Evolutionary conservation across 2,797 vertebrate species (phyloP).

Genomic region (Brachyrhaphis roseni): DNA sequence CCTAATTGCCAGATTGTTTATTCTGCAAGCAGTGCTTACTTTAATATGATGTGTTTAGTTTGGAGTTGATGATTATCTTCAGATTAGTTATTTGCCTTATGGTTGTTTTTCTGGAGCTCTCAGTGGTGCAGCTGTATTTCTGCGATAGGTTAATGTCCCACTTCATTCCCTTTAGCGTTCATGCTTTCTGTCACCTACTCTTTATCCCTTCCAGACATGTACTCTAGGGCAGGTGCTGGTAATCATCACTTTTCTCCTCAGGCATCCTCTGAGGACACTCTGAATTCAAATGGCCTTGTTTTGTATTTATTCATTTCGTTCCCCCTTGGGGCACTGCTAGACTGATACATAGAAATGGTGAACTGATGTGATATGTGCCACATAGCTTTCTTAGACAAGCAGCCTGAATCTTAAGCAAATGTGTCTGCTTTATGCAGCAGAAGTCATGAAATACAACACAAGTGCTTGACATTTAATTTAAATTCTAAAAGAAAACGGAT

Average conservation of each 20-base stretch:
- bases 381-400: slow-evolving; percentile 41
- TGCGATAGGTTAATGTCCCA: slow-evolving; percentile 40
- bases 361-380: slow-evolving; percentile 45
- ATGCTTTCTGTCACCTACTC: slow-evolving; percentile 42
- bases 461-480: slow-evolving; percentile 32
- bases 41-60: slow-evolving; percentile 31
- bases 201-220: slow-evolving; percentile 30
- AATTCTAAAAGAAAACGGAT: slow-evolving; percentile 29
- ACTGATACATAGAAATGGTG: slow-evolving; percentile 45
- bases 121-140: slow-evolving; percentile 40
- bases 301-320: slow-evolving; percentile 62
- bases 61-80: slow-evolving; percentile 45
- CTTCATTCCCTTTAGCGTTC: slow-evolving; percentile 35
- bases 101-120: slow-evolving; percentile 25
- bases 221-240: slow-evolving; percentile 26
- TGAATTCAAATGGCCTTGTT: slow-evolving; percentile 65
- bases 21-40: slow-evolving; percentile 30
- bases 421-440: slow-evolving; percentile 12
- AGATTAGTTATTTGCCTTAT: slow-evolving; percentile 28
- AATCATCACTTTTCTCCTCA: slow-evolving; percentile 61
- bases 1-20: slow-evolving; percentile 55
- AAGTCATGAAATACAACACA: slow-evolving; percentile 30
- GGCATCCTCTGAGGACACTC: slow-evolving; percentile 48
- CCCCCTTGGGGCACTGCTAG: slow-evolving; percentile 28
- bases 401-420: slow-evolving; percentile 50